A percentile compares a stretch with the other conserved stretches of the same genome.
These are phyloP conservation scores for Reticulitermes lucifugus DNA, from an alignment of 2,888 invertebrate genomes.

Conservation along the genomic window DNA sequence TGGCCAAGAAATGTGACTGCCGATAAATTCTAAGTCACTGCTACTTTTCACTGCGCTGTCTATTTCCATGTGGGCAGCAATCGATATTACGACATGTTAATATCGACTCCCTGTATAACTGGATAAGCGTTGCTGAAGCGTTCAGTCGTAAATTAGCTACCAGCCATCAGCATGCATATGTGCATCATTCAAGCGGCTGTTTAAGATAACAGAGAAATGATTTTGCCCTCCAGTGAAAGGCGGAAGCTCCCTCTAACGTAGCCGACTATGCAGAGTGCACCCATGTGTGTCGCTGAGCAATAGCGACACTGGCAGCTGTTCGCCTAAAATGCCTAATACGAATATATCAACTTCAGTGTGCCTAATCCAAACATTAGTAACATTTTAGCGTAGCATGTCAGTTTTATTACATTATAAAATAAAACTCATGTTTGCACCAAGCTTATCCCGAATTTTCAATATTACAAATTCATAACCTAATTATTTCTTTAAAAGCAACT, in stretches of 20 bases:
- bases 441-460: too few relatives aligned
- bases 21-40: neutral
- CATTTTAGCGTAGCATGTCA: too few relatives aligned
- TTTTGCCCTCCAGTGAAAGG: conserved; percentile 22
- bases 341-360: neutral
- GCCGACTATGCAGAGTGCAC: conserved; percentile 33
- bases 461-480: too few relatives aligned
- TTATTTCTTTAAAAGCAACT: too few relatives aligned
- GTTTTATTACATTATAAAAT: too few relatives aligned
- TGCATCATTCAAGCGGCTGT: conserved; percentile 30
- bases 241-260: conserved; percentile 6
- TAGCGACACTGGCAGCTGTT: conserved; percentile 6
- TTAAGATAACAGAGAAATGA: conserved; percentile 38
- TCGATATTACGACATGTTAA: conserved; percentile 17
- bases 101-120: neutral
- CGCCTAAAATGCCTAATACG: conserved; percentile 15
- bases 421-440: too few relatives aligned
- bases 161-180: conserved; percentile 36
- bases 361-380: neutral
- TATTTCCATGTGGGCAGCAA: conserved; percentile 1
- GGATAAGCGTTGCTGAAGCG: conserved; percentile 11
- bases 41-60: neutral
- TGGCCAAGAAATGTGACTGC: neutral
- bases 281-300: conserved; percentile 29
- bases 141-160: conserved; percentile 15